A percentile compares a stretch with the other conserved stretches of the same genome.
These are phyloP conservation scores for Cheumatopsyche charites DNA, from an alignment of 1,140 invertebrate genomes.

Conservation along the genomic window DNA sequence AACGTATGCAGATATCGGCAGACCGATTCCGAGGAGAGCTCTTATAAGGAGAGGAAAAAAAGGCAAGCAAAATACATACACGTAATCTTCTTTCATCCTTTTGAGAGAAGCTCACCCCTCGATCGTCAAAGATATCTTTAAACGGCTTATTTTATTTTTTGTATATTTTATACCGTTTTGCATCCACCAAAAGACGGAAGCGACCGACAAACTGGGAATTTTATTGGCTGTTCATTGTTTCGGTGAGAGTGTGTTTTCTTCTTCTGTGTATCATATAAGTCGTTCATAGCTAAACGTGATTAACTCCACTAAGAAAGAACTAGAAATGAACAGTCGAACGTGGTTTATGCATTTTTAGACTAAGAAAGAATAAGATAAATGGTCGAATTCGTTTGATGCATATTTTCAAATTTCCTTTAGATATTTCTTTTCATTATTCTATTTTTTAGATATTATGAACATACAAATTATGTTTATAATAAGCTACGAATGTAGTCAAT, in stretches of 20 bases:
- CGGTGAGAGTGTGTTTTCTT: background rate
- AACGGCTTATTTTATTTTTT: conserved; percentile 47
- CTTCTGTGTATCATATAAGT: too few species aligned
- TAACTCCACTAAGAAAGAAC: too few species aligned
- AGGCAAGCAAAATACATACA: conserved; percentile 43
- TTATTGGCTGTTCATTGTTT: conserved; percentile 49
- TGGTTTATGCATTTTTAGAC: too few species aligned
- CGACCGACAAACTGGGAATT: conserved; percentile 32
- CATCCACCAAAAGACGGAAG: conserved; percentile 35
- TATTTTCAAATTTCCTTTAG: too few species aligned
- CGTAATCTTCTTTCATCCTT: conserved; percentile 44
- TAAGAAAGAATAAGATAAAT: too few species aligned
- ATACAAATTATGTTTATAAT: too few species aligned
- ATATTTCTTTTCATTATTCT: too few species aligned
- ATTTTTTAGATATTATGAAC: too few species aligned
- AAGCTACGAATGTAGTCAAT: too few species aligned
- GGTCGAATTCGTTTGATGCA: too few species aligned
- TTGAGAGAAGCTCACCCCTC: conserved; percentile 33
- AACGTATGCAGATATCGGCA: conserved; percentile 26
- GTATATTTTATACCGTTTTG: conserved; percentile 41
- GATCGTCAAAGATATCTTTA: conserved; percentile 49
- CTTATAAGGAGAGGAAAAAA: background rate
- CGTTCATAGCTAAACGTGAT: too few species aligned
- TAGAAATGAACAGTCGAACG: too few species aligned
- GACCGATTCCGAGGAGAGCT: conserved; percentile 1